A percentile compares a stretch with the other conserved stretches of the same genome.
Evolutionary conservation across 2,797 vertebrate species (phyloP).

Genomic region (Rhodeus uyekii): DNA sequence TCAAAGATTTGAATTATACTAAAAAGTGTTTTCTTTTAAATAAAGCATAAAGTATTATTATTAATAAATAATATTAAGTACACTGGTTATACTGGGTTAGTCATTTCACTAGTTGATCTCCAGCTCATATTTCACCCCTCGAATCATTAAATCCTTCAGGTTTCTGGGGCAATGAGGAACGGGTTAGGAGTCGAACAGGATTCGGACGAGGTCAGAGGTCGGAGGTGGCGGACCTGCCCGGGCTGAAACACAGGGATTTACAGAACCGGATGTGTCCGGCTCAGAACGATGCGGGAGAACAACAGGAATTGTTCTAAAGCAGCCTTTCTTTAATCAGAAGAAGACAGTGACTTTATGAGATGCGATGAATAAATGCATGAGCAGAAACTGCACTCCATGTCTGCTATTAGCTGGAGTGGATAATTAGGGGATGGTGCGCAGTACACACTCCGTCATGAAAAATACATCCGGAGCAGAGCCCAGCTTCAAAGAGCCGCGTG

Average conservation of each 20-base stretch:
- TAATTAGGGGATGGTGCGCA: slow-evolving; percentile 51
- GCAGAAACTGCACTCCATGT: slow-evolving; percentile 49
- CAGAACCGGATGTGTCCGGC: background rate
- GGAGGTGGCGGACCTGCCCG: slow-evolving; percentile 52
- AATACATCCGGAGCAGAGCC: slow-evolving; percentile 41
- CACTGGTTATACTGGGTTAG: background rate
- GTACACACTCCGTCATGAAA: slow-evolving; percentile 48
- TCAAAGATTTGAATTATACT: too few relatives aligned
- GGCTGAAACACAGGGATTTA: slow-evolving; percentile 29
- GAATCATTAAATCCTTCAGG: background rate
- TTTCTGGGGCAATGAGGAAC: slow-evolving; percentile 48
- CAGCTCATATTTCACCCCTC: background rate
- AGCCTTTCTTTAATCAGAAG: slow-evolving; percentile 18
- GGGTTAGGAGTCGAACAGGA: background rate
- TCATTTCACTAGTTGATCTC: background rate
- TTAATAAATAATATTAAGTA: too few relatives aligned
- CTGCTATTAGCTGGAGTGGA: slow-evolving; percentile 53
- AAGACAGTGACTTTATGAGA: slow-evolving; percentile 49
- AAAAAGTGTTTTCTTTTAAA: too few relatives aligned
- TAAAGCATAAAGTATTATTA: too few relatives aligned
- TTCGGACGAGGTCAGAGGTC: slow-evolving; percentile 41
- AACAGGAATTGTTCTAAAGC: slow-evolving; percentile 7
- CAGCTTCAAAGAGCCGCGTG: slow-evolving; percentile 41
- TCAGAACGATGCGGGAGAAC: slow-evolving; percentile 2
- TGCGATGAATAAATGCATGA: slow-evolving; percentile 59